A percentile compares a stretch with the other conserved stretches of the same genome.
These are phyloP conservation scores for Cottus gobio DNA, from an alignment of 2,113 vertebrate species.

Conservation along the genomic window DNA sequence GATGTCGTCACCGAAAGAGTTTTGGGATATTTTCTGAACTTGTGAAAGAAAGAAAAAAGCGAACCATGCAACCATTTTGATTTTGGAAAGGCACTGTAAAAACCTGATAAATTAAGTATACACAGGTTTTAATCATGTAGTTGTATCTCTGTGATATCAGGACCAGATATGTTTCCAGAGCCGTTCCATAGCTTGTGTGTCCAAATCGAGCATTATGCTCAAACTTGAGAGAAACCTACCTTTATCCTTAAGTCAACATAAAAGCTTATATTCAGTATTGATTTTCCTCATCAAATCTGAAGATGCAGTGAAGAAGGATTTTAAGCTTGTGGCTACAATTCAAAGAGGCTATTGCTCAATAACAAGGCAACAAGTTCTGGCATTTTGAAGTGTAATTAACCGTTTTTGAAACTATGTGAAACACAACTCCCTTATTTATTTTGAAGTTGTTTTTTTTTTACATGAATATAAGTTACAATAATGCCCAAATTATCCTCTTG, in stretches of 20 bases:
- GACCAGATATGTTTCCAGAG: background rate
- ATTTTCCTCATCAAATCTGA: background rate
- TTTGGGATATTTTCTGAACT: constrained; percentile 34
- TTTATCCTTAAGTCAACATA: background rate
- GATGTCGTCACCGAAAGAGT: constrained; percentile 37
- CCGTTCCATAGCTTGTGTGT: background rate
- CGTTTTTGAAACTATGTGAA: background rate
- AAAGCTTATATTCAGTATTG: background rate
- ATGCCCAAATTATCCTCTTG: constrained; percentile 9
- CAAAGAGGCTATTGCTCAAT: background rate
- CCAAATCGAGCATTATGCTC: background rate
- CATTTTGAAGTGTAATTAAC: background rate
- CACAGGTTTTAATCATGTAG: background rate
- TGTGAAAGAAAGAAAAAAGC: constrained; percentile 29
- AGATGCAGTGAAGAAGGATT: background rate
- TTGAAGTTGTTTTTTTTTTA: background rate
- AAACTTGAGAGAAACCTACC: background rate
- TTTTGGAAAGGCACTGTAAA: background rate
- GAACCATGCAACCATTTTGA: constrained; percentile 1
- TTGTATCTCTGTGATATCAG: background rate
- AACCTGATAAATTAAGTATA: background rate
- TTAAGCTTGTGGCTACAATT: background rate
- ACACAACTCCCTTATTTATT: background rate
- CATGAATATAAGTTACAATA: background rate
- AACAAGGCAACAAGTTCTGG: background rate